phyloP scores from a whole-genome alignment of 2,888 invertebrate genomes.

The Drosophila affinis region DNA sequence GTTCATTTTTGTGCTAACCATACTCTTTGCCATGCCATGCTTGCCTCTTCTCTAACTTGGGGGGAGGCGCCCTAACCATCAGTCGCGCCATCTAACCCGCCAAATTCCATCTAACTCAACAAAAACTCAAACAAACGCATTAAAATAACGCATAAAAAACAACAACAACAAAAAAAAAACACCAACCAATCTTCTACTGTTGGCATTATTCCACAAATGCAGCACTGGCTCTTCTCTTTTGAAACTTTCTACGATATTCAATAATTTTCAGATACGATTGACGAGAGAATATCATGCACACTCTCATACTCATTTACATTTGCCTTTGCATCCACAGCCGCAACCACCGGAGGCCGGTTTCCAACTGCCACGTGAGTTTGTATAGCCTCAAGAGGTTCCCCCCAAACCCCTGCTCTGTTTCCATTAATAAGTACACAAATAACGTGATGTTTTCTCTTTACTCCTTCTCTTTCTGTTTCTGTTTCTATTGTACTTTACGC shows the following conservation, averaged over 20 bases:
- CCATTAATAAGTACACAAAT: conserved; percentile 2
- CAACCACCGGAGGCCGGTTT: conserved; percentile 89
- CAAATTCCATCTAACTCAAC: conserved; percentile 40
- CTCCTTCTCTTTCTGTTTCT: not conserved
- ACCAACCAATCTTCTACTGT: conserved; percentile 38
- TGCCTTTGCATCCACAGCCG: conserved; percentile 92
- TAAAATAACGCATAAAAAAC: conserved; percentile 33
- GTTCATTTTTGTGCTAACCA: conserved; percentile 49
- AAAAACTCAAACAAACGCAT: conserved; percentile 38
- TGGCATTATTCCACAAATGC: conserved; percentile 50
- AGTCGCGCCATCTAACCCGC: conserved; percentile 25
- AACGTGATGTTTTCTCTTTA: conserved; percentile 5
- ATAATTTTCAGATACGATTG: conserved; percentile 91
- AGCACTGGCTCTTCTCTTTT: conserved; percentile 79
- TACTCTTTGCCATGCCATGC: conserved; percentile 39
- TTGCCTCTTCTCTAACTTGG: conserved; percentile 25
- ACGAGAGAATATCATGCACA: conserved; percentile 97
- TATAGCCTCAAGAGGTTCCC: conserved; percentile 77
- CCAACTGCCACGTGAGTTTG: conserved; percentile 86
- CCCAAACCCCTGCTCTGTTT: not conserved
- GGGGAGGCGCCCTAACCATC: conserved; percentile 30
- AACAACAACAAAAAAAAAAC: conserved; percentile 17
- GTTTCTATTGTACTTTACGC: conserved; percentile 1
- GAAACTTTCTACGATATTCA: conserved; percentile 81
- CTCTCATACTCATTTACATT: conserved; percentile 96